Base-by-base conservation (phyloP, 2,113 vertebrate genomes). In the Lagopus muta region DNA sequence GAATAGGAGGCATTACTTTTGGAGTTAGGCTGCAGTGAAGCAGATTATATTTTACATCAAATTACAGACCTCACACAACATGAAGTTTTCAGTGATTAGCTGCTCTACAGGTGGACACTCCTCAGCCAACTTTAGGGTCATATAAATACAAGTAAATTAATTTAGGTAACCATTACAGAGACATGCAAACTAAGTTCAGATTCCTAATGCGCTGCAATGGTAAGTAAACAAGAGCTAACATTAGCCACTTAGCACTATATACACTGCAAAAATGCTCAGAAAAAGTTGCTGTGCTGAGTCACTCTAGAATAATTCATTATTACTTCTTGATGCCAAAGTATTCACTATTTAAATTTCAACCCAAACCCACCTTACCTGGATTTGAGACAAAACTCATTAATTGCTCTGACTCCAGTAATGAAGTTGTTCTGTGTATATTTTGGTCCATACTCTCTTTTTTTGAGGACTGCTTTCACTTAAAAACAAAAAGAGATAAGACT, bases 351-450 rank as follows among this genome's bases (percentile, higher is more conserved):
- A 71, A 79, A 77, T 62, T 70, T 79, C 71, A 81, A 82, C 7
- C 45, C n/a, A 83, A 90, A 82, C 8, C 17, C 18, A 82, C 13
- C 88, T 30, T 98, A 99, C 99, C 99, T 99, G 96, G 98, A 98
- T 97, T 99, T 99, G 78, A 99, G 98, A 89, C 99, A 99, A 97
- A 99, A 99, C 85, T 99, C 99, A 94, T 99, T 99, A 98, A 99
- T 99, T 85, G 99, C 99, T 98, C 99, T 98, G 86, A 99, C 98
- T 88, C 98, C 99, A 57, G 99, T 99, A 97, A 99, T 99, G 95
- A 99, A 99, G 97, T 99, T 99, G 97, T 99, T 99, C 96, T 99
- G 97, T 16, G 98, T 99, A 76, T 99, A 99, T 91, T 98, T 99
- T 96, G 98, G 93, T 97, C 99, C 99, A 96, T 99, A 99, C 1